Base-by-base conservation (phyloP, 2,888 invertebrate genomes). In the Trichogramma evanescens region DNA sequence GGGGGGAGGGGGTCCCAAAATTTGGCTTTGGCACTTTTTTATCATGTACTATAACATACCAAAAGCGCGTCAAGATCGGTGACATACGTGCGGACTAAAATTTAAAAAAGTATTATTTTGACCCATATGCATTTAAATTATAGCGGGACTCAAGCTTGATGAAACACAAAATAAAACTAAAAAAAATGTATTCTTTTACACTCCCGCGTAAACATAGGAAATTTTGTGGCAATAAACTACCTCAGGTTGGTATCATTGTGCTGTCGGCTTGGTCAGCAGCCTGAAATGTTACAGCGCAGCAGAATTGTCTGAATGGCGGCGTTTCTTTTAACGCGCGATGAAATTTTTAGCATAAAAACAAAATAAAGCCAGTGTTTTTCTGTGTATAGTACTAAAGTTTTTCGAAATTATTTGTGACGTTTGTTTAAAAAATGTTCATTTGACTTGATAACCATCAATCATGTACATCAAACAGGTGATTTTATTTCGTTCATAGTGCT, bases 381-480 rank as follows among this genome's bases (percentile, higher is more conserved):
- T 45, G 39, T 41, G 26, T 26, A 26, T 26, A 26, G 26, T 26
- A 26, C 26, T 26, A 26, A 26, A 44, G 13, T 42, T 9, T 44
- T 2, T 9, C 8, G n/a, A n/a, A 41, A 56, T 61, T 48, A 62
- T 43, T 50, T 45, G 42, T 55, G 43, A 60, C 41, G 10, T 45
- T 6, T 44, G 43, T 8, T 41, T 57, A n/a, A 59, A 59, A 43
- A 49, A 63, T 63, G 62, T 54, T 54, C 40, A 59, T 63, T 48
- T 63, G 46, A 57, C 54, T 50, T 9, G 42, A 66, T 50, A 45
- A 50, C 7, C 39, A 42, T 6, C 41, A 52, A 71, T 54, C 58
- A 74, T 74, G 74, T 74, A 69, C 50, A 74, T 74, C 57, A 74
- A 74, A 58, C 74, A 74, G 74, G 74, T 74, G 68, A 45, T 9